Evolutionary conservation across 2,888 invertebrate genomes (phyloP).

Genomic region (Torymus auratus): DNA sequence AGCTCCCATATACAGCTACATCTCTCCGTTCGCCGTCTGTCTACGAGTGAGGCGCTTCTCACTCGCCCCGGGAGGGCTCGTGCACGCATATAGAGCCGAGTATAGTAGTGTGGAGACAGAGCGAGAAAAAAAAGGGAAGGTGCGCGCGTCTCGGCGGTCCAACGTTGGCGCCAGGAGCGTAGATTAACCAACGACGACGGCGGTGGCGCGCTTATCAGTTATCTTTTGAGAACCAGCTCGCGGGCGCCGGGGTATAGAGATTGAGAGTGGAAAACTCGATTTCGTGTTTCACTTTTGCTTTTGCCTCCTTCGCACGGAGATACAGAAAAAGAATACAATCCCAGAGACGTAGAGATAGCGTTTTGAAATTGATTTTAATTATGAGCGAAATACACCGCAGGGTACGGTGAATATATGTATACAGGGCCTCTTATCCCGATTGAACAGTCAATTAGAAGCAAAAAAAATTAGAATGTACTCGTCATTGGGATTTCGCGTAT

Average conservation of each 20-base stretch:
- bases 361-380: too few relatives aligned
- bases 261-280: slow-evolving; percentile 46
- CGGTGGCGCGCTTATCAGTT: slow-evolving; percentile 59
- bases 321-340: too few relatives aligned
- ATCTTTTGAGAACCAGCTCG: slow-evolving; percentile 49
- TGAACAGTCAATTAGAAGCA: slow-evolving; percentile 3
- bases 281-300: slow-evolving; percentile 18
- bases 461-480: not conserved
- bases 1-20: too few relatives aligned
- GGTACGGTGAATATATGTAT: too few relatives aligned
- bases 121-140: slow-evolving; percentile 20
- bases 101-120: not conserved
- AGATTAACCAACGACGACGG: slow-evolving; percentile 50
- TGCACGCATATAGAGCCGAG: not conserved
- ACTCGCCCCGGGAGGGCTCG: too few relatives aligned
- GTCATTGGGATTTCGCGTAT: not conserved
- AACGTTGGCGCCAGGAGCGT: slow-evolving; percentile 55
- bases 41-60: too few relatives aligned
- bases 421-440: not conserved
- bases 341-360: too few relatives aligned
- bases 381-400: too few relatives aligned
- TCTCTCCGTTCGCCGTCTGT: too few relatives aligned
- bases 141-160: slow-evolving; percentile 15
- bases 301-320: too few relatives aligned
- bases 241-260: not conserved